phyloP scores from a whole-genome alignment of 2,888 invertebrate genomes.

The Eristalis tenax region DNA sequence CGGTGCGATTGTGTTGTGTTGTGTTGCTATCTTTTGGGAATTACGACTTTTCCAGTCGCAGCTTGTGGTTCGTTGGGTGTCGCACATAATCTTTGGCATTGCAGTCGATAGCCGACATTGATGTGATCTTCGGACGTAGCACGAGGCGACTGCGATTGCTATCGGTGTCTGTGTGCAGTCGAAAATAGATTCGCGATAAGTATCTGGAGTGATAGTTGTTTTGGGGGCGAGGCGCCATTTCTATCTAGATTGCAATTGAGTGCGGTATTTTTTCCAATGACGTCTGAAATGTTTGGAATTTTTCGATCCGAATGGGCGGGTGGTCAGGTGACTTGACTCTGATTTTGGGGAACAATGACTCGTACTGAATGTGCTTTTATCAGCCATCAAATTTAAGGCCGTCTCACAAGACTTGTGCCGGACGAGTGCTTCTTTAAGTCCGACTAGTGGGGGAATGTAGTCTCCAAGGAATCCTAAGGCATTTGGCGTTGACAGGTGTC shows the following conservation, averaged over 20 bases:
- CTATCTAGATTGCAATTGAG: not conserved
- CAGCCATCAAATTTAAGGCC: too few relatives aligned
- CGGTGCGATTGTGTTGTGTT: not conserved
- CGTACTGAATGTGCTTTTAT: too few relatives aligned
- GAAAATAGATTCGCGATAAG: not conserved
- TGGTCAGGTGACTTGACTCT: too few relatives aligned
- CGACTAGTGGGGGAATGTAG: too few relatives aligned
- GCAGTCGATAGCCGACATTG: not conserved
- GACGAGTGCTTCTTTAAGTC: too few relatives aligned
- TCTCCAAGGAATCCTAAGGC: too few relatives aligned
- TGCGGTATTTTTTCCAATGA: not conserved
- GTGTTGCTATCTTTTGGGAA: not conserved
- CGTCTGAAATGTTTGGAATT: not conserved
- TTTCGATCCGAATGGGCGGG: not conserved
- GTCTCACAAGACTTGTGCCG: too few relatives aligned
- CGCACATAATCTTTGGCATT: not conserved
- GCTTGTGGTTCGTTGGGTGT: not conserved
- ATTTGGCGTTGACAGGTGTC: too few relatives aligned
- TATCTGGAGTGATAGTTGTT: not conserved
- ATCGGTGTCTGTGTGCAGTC: not conserved
- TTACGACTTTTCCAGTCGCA: not conserved
- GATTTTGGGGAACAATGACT: too few relatives aligned
- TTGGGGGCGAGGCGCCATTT: not conserved
- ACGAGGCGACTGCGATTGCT: not conserved
- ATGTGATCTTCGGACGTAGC: not conserved